These are phyloP conservation scores for Selene dorsalis DNA, from an alignment of 2,797 vertebrate genomes.

Conservation along the genomic window DNA sequence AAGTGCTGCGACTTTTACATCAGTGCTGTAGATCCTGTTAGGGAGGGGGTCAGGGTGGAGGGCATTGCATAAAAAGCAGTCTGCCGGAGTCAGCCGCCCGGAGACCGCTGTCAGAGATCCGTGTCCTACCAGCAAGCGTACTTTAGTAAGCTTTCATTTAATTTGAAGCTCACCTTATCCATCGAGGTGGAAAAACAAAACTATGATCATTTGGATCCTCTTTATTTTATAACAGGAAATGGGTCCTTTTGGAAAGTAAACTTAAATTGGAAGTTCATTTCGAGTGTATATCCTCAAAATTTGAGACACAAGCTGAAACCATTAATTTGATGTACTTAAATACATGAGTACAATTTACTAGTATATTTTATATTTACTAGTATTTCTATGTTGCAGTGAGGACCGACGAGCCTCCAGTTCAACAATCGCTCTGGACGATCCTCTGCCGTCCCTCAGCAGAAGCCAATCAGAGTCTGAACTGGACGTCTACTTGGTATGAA, in stretches of 20 bases:
- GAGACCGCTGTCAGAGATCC: not conserved
- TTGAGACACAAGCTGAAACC: not conserved
- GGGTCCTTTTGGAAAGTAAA: not conserved
- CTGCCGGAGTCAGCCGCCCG: too few species aligned
- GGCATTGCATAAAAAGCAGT: too few species aligned
- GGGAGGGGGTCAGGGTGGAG: not conserved
- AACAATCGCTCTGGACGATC: conserved; percentile 89
- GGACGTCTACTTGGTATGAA: conserved; percentile 93
- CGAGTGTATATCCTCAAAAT: not conserved
- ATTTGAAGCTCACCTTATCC: not conserved
- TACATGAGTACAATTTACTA: not conserved
- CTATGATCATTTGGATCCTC: too few species aligned
- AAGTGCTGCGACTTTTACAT: not conserved
- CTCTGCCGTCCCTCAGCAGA: conserved; percentile 80
- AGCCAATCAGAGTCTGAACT: conserved; percentile 87
- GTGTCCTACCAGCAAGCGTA: not conserved
- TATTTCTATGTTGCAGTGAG: conserved; percentile 75
- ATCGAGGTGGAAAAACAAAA: not conserved
- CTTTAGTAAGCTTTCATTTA: too few species aligned
- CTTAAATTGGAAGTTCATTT: not conserved
- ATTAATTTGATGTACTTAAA: not conserved
- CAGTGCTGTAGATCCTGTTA: not conserved
- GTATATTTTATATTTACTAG: not conserved
- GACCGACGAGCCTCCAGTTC: conserved; percentile 87
- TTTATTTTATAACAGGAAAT: not conserved